A percentile compares a stretch with the other conserved stretches of the same genome.
Evolutionary conservation across 2,888 invertebrate species (phyloP).

Genomic region (Agriopis aurantiaria): DNA sequence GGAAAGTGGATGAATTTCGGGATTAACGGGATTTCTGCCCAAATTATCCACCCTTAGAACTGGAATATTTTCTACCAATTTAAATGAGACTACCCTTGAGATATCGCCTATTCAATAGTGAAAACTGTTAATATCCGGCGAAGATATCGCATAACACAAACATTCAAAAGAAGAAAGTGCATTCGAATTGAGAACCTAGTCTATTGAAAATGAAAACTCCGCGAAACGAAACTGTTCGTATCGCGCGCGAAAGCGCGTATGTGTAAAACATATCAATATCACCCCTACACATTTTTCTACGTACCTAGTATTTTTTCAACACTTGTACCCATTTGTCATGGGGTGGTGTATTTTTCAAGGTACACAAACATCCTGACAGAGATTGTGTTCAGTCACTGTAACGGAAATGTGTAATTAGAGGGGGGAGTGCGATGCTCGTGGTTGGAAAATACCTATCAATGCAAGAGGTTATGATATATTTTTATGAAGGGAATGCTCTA

Average conservation of each 20-base stretch:
- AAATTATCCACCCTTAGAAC: too few relatives aligned
- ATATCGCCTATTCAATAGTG: too few relatives aligned
- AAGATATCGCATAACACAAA: too few relatives aligned
- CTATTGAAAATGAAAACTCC: too few relatives aligned
- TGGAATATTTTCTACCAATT: too few relatives aligned
- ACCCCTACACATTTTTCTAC: conserved; percentile 18
- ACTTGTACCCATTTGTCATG: conserved; percentile 36
- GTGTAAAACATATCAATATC: background rate
- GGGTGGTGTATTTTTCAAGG: conserved; percentile 37
- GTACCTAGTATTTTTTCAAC: conserved; percentile 34
- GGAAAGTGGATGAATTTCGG: too few relatives aligned
- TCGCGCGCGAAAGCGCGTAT: conserved; percentile 10
- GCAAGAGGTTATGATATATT: conserved; percentile 3
- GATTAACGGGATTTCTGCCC: too few relatives aligned
- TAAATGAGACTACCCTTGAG: too few relatives aligned
- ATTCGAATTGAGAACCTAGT: too few relatives aligned
- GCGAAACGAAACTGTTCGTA: too few relatives aligned
- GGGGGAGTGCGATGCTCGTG: conserved; percentile 31
- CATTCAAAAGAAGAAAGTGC: too few relatives aligned
- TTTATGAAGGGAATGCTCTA: conserved; percentile 3
- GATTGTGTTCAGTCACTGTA: conserved; percentile 35
- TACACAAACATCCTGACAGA: conserved; percentile 37
- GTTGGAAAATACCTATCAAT: conserved; percentile 26
- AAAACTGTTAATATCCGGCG: too few relatives aligned
- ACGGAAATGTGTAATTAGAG: conserved; percentile 36